Evolutionary conservation across 2,113 vertebrate species (phyloP), one percentile per base, ranked within the genome.

Genomic region (Larimichthys polyactis): DNA sequence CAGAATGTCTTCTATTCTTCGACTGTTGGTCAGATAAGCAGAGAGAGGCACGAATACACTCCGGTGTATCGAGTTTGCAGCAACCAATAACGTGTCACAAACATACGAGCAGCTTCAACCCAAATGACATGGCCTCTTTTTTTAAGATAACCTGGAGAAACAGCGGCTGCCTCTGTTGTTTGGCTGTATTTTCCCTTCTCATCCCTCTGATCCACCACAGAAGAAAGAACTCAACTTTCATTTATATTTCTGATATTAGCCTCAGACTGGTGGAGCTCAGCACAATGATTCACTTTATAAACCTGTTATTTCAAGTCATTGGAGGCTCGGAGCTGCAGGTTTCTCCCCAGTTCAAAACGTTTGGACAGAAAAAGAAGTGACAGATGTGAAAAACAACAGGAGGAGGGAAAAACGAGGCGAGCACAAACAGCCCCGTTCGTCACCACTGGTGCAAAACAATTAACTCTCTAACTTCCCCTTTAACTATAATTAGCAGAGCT

Each of bases 401-500:
- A 36, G 7, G 11, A 59, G 29, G 1, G 0, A 32, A 55, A 20
- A 20, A 27, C 22, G 2, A 58, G 0, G 0, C 15, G 7, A 36
- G 11, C 22, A 48, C 54, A 72, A 67, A 60, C 4, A 66, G 43
- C 15, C 22, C 9, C 1, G 27, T 67, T 83, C 55, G 36, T 75
- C 51, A 77, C 24, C 62, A 63, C 74, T 22, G 65, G 40, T 75
- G 67, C 54, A 60, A 46, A 58, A 82, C 63, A 44, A 60, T 83
- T 73, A 67, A 64, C 11, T 63, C 48, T 32, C 14, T 49, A 83
- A 75, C 57, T 73, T 17, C 22, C 24, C 36, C 66, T 52, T 68
- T 46, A 79, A 60, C 14, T 65, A 22, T 81, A 80, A 78, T 83
- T 65, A 84, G 52, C 11, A 55, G 59, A 43, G 78, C 74, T n/a